Base-by-base conservation (phyloP, 23 tunicate species). In the Aplidium turbinatum region DNA sequence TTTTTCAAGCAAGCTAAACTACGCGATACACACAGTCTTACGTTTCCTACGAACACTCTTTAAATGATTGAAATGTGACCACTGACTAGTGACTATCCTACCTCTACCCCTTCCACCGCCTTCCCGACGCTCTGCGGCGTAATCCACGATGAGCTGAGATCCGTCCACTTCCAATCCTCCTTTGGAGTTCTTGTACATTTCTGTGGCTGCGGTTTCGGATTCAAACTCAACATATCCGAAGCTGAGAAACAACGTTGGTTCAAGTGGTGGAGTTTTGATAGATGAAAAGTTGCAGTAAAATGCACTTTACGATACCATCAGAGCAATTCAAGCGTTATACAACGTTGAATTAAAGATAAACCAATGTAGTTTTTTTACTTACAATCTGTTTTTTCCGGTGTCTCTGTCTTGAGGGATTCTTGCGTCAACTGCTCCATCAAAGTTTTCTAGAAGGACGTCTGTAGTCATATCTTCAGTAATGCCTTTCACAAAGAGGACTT, bases 401-500 rank as follows among this genome's bases (percentile, higher is more conserved):
- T 90, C 97, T 33, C 81, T 58, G 65, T 88, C 96, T 25, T 64
- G 68, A 4, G 80, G 80, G 29, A 90, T 83, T 40, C 97, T 62
- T 24, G 79, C 82, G 39, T 90, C 97, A n/a, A 72, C 22, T 1
- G 97, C 97, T 3, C 84, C 90, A 4, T 71, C 83, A 47, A 90
- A 90, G 29, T 63, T 28, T 47, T 64, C 63, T 11, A 47, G 52
- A n/a, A 90, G 51, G 0, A 53, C 42, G 11, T 77, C 83, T 50
- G 40, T 62, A 7, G 82, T 68, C 72, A 80, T 78, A 30, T 83
- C 97, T 71, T 90, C 97, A 5, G 97, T 83, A 0, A 90, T 45
- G 21, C 97, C 97, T 39, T 78, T 83, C 36, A 90, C 97, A 52
- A 90, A 90, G 25, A 90, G 47, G 40, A 85, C 78, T 35, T 72